phyloP scores from a whole-genome alignment of 2,797 vertebrate species.

The Oreochromis mossambicus region DNA sequence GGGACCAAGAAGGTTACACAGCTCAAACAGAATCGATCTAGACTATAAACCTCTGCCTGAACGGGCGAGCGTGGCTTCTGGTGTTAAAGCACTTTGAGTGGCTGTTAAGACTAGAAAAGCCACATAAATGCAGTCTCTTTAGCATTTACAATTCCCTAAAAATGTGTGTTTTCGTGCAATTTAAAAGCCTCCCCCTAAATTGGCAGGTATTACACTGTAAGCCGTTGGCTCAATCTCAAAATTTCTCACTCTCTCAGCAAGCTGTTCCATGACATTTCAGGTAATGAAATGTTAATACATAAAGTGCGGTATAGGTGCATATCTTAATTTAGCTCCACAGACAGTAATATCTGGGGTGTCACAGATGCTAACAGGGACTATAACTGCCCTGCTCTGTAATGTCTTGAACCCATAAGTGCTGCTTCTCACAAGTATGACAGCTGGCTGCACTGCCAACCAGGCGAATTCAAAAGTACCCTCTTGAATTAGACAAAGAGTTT shows the following conservation, averaged over 20 bases:
- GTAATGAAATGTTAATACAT: conserved; percentile 12
- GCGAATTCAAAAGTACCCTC: conserved; percentile 22
- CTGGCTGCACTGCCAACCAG: conserved; percentile 34
- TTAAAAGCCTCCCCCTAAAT: neutral
- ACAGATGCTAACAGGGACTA: neutral
- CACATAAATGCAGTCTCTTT: neutral
- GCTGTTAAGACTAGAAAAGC: neutral
- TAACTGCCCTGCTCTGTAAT: neutral
- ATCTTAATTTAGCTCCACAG: neutral
- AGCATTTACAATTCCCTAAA: neutral
- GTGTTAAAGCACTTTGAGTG: neutral
- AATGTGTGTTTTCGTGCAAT: neutral
- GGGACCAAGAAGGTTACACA: neutral
- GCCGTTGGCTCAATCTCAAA: neutral
- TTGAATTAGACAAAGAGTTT: conserved; percentile 48
- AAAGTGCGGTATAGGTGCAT: neutral
- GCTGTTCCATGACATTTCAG: conserved; percentile 8
- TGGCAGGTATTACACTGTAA: neutral
- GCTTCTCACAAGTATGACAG: conserved; percentile 21
- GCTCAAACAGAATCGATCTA: neutral
- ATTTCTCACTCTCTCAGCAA: neutral
- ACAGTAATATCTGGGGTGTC: conserved; percentile 5
- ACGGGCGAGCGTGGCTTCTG: neutral
- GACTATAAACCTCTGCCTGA: neutral
- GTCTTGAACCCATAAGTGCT: conserved; percentile 15